Base-by-base conservation (phyloP, 2,888 invertebrate genomes). In the Nineta flava region DNA sequence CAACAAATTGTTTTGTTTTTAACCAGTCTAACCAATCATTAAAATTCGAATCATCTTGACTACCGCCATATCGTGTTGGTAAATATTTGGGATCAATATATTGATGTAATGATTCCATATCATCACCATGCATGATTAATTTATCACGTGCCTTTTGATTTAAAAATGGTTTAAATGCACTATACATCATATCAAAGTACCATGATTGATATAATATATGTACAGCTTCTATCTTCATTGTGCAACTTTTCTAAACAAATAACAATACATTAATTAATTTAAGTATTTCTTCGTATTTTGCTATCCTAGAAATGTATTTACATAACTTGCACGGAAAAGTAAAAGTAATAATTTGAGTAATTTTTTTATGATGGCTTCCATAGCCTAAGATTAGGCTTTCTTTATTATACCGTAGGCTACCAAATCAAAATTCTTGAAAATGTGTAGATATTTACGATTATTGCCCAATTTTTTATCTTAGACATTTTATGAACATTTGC, bases 191-290 rank as follows among this genome's bases (percentile, higher is more conserved):
- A 63, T 85, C 86, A 61, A 87, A 87, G 7, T 84, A 65, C 85
- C 87, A 87, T 1, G 85, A 83, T 61, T 87, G 83, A 62, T 86
- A 81, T 34, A 87, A 74, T 47, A 88, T 74, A 65, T 88, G 87
- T 50, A 87, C 76, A 0, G 84, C 81, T 54, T 81, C 69, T 0
- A 81, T 82, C 47, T 76, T 77, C 59, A 84, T 73, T 0, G 87
- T 87, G 62, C 83, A 83, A 49, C 81, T 76, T 0, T 82, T 77
- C 81, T 82, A 65, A 9, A 71, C 66, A 19, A 41, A 35, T 52
- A 53, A 31, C 15, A n/a, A n/a, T n/a, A n/a, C n/a, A n/a, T n/a
- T n/a, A n/a, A n/a, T n/a, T n/a, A n/a, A n/a, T 46, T n/a, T n/a
- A n/a, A n/a, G n/a, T n/a, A n/a, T n/a, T n/a, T n/a, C n/a, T n/a